Percentiles rank a stretch among this genome's conserved stretches.
Conservation (phyloP, 2,113 vertebrate genomes). For the Corynorhinus townsendii region DNA sequence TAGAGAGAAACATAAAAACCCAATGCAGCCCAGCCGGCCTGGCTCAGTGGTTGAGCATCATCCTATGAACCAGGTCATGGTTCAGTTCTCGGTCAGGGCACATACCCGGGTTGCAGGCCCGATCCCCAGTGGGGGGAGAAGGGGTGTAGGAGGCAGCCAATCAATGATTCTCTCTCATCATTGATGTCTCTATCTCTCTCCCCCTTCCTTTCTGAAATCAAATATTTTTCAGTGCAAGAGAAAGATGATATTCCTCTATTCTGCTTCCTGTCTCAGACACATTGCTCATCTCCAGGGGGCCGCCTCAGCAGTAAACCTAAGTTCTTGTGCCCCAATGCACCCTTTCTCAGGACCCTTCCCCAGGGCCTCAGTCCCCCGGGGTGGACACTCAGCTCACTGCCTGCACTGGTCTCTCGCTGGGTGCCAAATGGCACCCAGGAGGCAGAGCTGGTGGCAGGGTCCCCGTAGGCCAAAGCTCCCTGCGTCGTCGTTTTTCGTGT, state of each 20-base stretch:
- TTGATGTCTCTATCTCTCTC: no score
- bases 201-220: no score
- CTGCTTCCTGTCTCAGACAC: background rate
- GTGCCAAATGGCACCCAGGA: background rate
- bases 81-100: no score
- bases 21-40: no score
- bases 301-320: background rate
- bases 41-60: no score
- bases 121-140: no score
- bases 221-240: background rate
- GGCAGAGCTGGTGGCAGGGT: no score
- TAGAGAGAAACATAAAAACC: background rate
- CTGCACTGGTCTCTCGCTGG: fast-evolving
- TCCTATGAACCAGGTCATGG: no score
- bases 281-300: background rate
- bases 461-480: background rate
- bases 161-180: no score
- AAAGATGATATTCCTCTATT: background rate
- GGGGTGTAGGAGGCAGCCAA: no score
- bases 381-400: background rate
- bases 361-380: background rate
- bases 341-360: background rate
- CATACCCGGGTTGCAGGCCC: no score
- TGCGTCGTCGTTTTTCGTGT: background rate
- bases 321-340: background rate